These are phyloP conservation scores for Amia ocellicauda DNA, from an alignment of 2,113 vertebrate species.

Conservation along the genomic window DNA sequence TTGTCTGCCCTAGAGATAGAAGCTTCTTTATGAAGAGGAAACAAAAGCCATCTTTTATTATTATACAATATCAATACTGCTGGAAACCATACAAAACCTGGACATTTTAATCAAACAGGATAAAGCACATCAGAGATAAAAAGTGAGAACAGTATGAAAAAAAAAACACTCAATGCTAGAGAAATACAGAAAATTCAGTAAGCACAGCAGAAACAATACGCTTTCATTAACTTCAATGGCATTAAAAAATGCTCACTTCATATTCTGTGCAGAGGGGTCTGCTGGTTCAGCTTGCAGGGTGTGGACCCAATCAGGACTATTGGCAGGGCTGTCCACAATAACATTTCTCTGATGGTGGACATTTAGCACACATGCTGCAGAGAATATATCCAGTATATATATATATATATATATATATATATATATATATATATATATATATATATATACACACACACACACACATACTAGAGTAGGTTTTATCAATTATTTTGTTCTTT, in stretches of 20 bases:
- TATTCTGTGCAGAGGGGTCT: not conserved
- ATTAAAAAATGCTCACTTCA: constrained; percentile 3
- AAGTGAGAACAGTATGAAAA: not conserved
- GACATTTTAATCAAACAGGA: constrained; percentile 7
- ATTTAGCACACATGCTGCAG: no score
- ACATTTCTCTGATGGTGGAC: no score
- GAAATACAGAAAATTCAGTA: not conserved
- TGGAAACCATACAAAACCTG: not conserved
- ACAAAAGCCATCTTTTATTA: constrained; percentile 13
- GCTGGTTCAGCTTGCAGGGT: not conserved
- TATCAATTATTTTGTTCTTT: not conserved
- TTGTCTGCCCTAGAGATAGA: constrained; percentile 6
- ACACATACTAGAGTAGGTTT: no score
- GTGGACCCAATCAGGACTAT: not conserved
- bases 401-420: no score
- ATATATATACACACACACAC: no score
- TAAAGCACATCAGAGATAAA: not conserved
- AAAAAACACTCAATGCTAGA: not conserved
- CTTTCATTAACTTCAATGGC: not conserved
- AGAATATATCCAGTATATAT: no score
- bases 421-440: no score
- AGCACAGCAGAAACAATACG: not conserved
- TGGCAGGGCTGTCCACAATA: no score
- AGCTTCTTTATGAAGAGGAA: constrained; percentile 5
- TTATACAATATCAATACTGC: constrained; percentile 1